Base-by-base conservation (phyloP, 2,888 invertebrate species). In the Parelbella ahira region DNA sequence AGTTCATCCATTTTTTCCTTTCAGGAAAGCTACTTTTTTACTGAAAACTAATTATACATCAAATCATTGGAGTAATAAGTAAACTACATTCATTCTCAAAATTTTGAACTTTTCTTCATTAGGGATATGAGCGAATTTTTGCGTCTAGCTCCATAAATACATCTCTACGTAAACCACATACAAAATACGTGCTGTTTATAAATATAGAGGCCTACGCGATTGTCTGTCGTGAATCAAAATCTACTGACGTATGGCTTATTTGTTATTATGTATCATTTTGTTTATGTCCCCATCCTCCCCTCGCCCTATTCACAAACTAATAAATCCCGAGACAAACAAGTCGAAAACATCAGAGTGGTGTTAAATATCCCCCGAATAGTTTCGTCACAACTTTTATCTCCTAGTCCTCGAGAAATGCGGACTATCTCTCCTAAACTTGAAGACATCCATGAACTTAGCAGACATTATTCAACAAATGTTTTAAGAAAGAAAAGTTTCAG, bases 391-490 rank as follows among this genome's bases (percentile, higher is more conserved):
- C 8, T 36, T 25, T 20, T 7, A 25, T 25, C 10, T 18, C n/a
- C 12, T 4, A n/a, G n/a, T n/a, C n/a, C 19, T 25, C 8, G 5
- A 10, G 10, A 11, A 37, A 19, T 27, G 11, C 18, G 10, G 21
- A 7, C 37, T 29, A 28, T 21, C 28, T 29, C 15, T 29, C 37
- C 4, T 13, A 37, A 37, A 37, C 28, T 20, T 12, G 25, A 9
- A 20, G n/a, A n/a, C n/a, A 27, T 36, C 25, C 11, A 4, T 3
- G 18, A 36, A 28, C 28, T 37, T 20, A 9, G 18, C n/a, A 27
- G 21, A 37, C 23, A 29, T 37, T 28, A 37, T 15, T 28, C 15
- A 13, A 21, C 29, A 37, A 15, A 37, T 11, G 21, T 23, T 37
- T 37, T 21, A 29, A n/a, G n/a, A n/a, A n/a, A n/a, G 10, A 2